Conservation (phyloP, 2,797 vertebrate species). For the Poecilia wingei region DNA sequence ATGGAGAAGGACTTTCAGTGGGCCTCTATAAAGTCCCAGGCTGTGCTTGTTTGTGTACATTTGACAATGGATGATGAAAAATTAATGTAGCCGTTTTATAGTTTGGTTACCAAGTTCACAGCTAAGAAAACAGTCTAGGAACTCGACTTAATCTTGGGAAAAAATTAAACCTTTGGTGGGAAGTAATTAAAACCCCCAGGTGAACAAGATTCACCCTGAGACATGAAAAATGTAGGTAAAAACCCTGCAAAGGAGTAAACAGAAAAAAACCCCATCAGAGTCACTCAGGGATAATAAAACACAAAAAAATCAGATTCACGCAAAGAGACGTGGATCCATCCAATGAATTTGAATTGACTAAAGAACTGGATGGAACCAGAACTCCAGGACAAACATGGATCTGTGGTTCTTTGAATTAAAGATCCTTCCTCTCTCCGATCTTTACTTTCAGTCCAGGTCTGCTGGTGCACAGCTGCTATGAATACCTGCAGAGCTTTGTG, state of each 20-base stretch:
- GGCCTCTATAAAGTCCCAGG: neutral
- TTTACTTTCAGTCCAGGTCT: neutral
- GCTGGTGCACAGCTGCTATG: neutral
- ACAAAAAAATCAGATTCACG: neutral
- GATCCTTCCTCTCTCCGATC: neutral
- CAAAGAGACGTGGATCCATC: neutral
- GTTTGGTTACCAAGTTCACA: neutral
- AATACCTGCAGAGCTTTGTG: constrained; percentile 18
- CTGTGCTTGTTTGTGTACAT: neutral
- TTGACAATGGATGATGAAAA: neutral
- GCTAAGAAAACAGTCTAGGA: neutral
- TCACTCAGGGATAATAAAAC: neutral
- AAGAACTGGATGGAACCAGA: neutral
- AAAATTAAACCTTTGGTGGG: neutral
- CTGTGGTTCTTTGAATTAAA: constrained; percentile 6
- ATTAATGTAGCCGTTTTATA: neutral
- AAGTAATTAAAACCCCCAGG: neutral
- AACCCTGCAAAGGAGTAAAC: neutral
- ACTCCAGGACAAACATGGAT: neutral
- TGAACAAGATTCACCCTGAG: neutral
- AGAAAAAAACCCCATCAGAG: neutral
- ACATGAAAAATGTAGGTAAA: neutral
- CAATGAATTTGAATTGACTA: neutral
- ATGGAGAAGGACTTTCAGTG: neutral
- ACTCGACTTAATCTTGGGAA: neutral